phyloP scores from a whole-genome alignment of 2,888 invertebrate genomes.

The Lysandra bellargus region DNA sequence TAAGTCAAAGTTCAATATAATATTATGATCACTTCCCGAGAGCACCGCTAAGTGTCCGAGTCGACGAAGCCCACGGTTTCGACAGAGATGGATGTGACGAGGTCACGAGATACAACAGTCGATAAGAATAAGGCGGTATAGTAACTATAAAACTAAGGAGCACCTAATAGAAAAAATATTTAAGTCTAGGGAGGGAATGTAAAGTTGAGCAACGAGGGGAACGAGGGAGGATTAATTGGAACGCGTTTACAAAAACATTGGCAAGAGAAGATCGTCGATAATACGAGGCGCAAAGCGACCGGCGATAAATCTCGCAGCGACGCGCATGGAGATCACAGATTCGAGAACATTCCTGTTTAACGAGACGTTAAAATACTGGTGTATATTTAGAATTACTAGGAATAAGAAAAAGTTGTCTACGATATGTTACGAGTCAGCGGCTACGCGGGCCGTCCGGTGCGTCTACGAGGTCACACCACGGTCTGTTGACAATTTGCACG shows the following conservation, averaged over 20 bases:
- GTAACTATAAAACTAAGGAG: neutral
- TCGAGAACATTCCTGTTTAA: conserved; percentile 7
- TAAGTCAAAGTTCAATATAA: neutral
- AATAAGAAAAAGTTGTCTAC: neutral
- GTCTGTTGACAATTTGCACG: conserved; percentile 32
- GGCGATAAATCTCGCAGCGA: neutral
- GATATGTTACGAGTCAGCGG: neutral
- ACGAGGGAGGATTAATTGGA: conserved; percentile 13
- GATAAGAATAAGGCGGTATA: neutral
- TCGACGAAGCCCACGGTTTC: neutral
- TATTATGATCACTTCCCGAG: neutral
- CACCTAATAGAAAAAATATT: neutral
- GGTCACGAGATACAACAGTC: neutral
- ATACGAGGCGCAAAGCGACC: neutral
- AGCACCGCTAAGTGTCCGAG: neutral
- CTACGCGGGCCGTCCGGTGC: neutral
- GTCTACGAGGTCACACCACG: neutral
- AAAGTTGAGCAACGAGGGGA: conserved; percentile 2
- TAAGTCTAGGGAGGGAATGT: conserved; percentile 17
- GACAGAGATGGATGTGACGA: conserved; percentile 4
- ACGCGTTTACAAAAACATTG: conserved; percentile 17
- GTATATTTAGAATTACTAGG: conserved; percentile 1
- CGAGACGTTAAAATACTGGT: neutral
- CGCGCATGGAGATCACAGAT: conserved; percentile 6
- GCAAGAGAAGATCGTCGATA: conserved; percentile 7